phyloP scores from a whole-genome alignment of 2,113 vertebrate species.

The Strix uralensis region DNA sequence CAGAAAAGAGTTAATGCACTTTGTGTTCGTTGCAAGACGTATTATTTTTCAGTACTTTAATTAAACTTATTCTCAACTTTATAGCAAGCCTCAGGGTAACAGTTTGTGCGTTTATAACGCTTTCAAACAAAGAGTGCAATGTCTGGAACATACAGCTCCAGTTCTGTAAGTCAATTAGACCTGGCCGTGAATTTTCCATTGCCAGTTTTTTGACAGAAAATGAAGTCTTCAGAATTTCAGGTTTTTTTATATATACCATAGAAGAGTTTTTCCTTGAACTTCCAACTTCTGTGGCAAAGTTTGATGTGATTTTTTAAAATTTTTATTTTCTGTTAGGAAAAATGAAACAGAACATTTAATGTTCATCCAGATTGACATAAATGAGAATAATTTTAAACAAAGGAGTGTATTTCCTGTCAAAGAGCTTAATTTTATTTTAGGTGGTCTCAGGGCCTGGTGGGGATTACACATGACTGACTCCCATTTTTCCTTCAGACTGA shows the following conservation, averaged over 20 bases:
- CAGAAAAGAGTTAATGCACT: neutral
- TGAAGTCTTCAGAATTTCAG: neutral
- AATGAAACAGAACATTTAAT: neutral
- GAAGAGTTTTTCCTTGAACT: neutral
- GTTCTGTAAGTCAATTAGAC: neutral
- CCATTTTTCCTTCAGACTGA: neutral
- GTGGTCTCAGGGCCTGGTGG: neutral
- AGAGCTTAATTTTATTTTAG: neutral
- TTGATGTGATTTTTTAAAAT: neutral
- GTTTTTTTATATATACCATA: neutral
- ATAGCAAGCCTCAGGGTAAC: neutral
- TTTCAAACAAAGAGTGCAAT: neutral
- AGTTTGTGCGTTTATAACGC: neutral
- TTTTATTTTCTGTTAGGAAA: neutral
- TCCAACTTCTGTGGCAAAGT: neutral
- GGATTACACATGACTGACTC: neutral
- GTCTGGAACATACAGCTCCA: neutral
- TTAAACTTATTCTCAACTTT: neutral
- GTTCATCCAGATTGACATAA: neutral
- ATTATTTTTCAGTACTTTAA: neutral
- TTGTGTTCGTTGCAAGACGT: neutral
- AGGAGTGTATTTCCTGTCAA: neutral
- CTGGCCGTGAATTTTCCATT: neutral
- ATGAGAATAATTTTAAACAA: neutral
- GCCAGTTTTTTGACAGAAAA: neutral